phyloP scores from a whole-genome alignment of 2,888 invertebrate species.

The Cryptus armator region DNA sequence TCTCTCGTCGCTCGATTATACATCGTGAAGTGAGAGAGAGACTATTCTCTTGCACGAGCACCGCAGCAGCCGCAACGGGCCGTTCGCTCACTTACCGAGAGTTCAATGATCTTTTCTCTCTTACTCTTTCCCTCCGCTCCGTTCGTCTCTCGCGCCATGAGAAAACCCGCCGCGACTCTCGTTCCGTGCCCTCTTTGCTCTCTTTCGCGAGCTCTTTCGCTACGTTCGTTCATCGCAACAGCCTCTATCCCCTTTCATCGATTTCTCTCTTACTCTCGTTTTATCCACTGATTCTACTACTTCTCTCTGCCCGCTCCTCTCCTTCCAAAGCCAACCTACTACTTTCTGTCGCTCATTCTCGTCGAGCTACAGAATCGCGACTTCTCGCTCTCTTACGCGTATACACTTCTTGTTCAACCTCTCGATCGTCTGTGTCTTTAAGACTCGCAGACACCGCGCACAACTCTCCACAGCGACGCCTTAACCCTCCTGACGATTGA shows the following conservation, averaged over 20 bases:
- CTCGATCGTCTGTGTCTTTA: constrained; percentile 20
- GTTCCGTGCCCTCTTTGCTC: constrained; percentile 53
- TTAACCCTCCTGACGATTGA: background rate
- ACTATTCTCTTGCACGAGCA: constrained; percentile 65
- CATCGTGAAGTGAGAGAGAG: background rate
- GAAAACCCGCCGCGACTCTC: constrained; percentile 57
- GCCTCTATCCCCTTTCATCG: constrained; percentile 69
- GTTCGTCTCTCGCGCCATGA: constrained; percentile 69
- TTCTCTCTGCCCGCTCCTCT: constrained; percentile 47
- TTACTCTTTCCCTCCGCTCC: constrained; percentile 62
- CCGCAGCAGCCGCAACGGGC: constrained; percentile 67
- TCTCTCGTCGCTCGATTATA: too few relatives aligned
- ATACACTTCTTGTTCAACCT: constrained; percentile 37
- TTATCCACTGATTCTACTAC: constrained; percentile 47
- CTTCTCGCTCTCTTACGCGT: constrained; percentile 58
- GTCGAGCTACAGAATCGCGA: constrained; percentile 56
- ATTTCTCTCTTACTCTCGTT: constrained; percentile 63
- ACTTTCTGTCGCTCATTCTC: constrained; percentile 59
- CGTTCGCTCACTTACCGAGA: constrained; percentile 74
- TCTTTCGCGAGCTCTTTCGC: constrained; percentile 45
- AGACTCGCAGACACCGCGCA: background rate
- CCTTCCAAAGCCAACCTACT: constrained; percentile 23
- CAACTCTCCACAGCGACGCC: background rate
- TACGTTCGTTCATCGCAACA: constrained; percentile 62
- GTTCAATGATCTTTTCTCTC: constrained; percentile 78